Percentiles rank a stretch among this genome's conserved stretches.
Evolutionary conservation across 2,113 vertebrate genomes (phyloP).

Genomic region (Microtus montanus): DNA sequence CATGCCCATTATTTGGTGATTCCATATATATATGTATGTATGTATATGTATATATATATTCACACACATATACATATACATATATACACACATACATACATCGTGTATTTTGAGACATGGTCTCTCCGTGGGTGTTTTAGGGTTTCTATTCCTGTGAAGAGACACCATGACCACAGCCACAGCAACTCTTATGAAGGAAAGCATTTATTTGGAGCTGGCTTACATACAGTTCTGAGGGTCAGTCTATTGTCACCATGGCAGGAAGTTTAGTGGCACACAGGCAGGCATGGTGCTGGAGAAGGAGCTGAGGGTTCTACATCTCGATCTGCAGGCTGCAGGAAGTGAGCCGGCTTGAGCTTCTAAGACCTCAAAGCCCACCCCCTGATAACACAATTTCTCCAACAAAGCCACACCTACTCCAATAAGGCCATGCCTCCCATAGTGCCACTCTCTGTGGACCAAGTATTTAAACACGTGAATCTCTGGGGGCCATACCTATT

Average conservation of each 20-base stretch:
- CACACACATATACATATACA: accelerated
- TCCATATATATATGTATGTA: too few species aligned
- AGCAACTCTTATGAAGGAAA: neutral
- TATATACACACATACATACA: neutral
- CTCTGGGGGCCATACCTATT: neutral
- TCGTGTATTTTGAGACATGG: neutral
- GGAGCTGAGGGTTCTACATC: neutral
- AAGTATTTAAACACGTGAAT: neutral
- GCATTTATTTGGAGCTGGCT: neutral
- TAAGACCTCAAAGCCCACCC: neutral
- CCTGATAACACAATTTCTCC: neutral
- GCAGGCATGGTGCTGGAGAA: neutral
- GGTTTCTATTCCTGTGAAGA: neutral
- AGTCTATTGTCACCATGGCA: neutral
- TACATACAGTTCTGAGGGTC: neutral
- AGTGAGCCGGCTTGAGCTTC: too few species aligned
- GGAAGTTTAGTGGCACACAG: neutral
- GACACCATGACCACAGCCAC: neutral
- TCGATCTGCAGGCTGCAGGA: neutral
- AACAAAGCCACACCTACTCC: too few species aligned
- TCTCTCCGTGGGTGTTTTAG: neutral
- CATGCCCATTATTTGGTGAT: neutral
- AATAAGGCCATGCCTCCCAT: neutral
- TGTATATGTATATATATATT: too few species aligned
- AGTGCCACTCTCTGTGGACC: neutral